Evolutionary conservation across 2,888 invertebrate genomes (phyloP).

Genomic region (Tanypteryx hageni): DNA sequence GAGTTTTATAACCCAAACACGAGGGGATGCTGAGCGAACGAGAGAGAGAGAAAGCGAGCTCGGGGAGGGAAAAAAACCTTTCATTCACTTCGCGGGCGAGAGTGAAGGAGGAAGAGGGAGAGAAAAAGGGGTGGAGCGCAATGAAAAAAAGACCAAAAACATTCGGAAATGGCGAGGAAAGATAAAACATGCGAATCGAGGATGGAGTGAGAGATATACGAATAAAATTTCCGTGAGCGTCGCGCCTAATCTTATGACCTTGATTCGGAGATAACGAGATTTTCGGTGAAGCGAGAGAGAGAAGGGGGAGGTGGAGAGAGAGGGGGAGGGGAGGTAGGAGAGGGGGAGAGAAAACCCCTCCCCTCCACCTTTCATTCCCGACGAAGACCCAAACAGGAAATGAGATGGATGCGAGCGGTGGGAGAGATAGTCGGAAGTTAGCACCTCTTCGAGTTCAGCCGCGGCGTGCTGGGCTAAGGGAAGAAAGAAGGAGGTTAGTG

Average conservation of each 20-base stretch:
- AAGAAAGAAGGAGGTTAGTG: not conserved
- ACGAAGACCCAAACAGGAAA: conserved; percentile 9
- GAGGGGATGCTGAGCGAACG: not conserved
- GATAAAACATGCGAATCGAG: no score
- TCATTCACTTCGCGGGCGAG: not conserved
- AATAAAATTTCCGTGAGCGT: no score
- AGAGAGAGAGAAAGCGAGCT: not conserved
- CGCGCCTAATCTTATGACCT: not conserved
- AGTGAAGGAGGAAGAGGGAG: not conserved
- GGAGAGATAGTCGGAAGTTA: not conserved
- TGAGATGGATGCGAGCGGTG: conserved; percentile 1
- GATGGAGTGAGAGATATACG: no score
- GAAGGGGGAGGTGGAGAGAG: not conserved
- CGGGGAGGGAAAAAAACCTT: not conserved
- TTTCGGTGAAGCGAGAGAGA: not conserved
- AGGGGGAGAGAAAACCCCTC: not conserved
- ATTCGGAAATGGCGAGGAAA: not conserved
- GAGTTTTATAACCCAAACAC: conserved; percentile 21
- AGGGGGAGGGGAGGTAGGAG: not conserved
- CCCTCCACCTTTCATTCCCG: not conserved
- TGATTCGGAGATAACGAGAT: not conserved
- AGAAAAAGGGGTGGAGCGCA: not conserved
- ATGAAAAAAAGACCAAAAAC: not conserved
- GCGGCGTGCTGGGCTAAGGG: not conserved
- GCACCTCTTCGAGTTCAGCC: not conserved